These are phyloP conservation scores for Xestoiulus laeticollis DNA, from an alignment of 2,888 invertebrate species.

Conservation along the genomic window DNA sequence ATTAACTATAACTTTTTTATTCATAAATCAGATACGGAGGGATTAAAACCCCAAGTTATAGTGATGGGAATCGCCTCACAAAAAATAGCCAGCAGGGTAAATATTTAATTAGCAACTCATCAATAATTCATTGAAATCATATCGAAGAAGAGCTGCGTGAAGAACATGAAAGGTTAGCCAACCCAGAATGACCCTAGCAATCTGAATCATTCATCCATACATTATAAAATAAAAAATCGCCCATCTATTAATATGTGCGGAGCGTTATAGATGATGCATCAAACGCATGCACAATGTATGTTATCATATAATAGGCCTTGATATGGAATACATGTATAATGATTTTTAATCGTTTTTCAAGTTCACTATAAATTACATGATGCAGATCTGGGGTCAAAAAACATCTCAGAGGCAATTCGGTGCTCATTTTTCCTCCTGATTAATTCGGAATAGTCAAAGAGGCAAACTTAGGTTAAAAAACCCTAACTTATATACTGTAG, in stretches of 20 bases:
- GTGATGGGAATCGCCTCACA: background rate
- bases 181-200: background rate
- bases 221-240: background rate
- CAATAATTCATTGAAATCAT: slow-evolving; percentile 3
- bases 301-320: background rate
- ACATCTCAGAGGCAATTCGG: background rate
- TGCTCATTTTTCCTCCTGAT: background rate
- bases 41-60: background rate
- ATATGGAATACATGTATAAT: background rate
- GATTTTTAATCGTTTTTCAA: background rate
- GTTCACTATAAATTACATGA: background rate
- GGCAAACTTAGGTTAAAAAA: background rate
- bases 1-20: slow-evolving; percentile 8
- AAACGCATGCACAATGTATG: background rate
- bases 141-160: background rate
- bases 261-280: background rate
- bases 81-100: slow-evolving; percentile 34
- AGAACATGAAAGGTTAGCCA: background rate
- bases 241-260: background rate
- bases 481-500: background rate
- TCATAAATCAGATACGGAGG: slow-evolving; percentile 6
- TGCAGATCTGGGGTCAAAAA: background rate
- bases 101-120: slow-evolving; percentile 39
- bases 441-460: background rate
- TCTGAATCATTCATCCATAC: background rate